Conservation (phyloP, 1,140 invertebrate species). For the Lysiphlebus fabarum region DNA sequence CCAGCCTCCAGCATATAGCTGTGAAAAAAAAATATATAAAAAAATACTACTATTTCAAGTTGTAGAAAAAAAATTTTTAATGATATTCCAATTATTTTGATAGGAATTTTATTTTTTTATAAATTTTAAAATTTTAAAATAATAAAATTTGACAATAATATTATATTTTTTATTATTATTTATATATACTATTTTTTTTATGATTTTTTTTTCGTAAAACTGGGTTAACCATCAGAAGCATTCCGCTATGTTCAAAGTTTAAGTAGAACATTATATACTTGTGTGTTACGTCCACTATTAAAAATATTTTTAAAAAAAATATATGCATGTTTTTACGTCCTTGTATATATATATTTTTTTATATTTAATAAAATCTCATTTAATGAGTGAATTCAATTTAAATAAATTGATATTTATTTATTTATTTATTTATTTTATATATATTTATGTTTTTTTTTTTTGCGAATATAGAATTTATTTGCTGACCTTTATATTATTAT, state of each 20-base stretch:
- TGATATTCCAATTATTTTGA: too few species aligned
- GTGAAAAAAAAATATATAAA: too few species aligned
- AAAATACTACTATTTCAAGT: too few species aligned
- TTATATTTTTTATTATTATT: background rate
- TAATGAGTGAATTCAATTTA: conserved; percentile 1
- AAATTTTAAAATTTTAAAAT: too few species aligned
- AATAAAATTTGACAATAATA: too few species aligned
- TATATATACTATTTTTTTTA: background rate
- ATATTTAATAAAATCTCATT: background rate
- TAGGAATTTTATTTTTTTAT: too few species aligned
- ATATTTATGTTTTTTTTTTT: too few species aligned
- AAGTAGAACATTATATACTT: conserved; percentile 35
- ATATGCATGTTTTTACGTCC: background rate
- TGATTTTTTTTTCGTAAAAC: conserved; percentile 24
- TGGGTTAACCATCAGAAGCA: conserved; percentile 35
- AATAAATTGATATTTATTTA: background rate
- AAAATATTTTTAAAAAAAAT: conserved; percentile 5
- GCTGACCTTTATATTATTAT: too few species aligned
- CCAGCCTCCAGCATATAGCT: too few species aligned
- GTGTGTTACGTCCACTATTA: conserved; percentile 22
- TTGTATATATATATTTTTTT: background rate
- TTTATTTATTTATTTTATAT: too few species aligned
- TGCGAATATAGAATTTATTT: too few species aligned
- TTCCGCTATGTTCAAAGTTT: conserved; percentile 35
- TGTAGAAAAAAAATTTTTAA: too few species aligned